Evolutionary conservation across 1,140 invertebrate species (phyloP), one percentile per base, ranked within the genome.

Genomic region (Drosophila persimilis): DNA sequence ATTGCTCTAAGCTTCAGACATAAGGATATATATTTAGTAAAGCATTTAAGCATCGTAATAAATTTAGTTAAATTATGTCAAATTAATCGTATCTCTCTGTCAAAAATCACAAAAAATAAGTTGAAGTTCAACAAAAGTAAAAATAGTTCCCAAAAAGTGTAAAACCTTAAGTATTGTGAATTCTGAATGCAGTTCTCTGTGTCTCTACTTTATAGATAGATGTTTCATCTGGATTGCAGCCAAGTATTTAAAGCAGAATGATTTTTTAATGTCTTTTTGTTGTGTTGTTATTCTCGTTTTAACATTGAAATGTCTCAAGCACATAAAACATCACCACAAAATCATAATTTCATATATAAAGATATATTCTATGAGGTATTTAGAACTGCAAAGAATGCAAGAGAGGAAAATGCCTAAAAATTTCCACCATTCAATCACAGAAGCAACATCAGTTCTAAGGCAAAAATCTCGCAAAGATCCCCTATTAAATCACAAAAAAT

Each of bases 301-400:
- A 71, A 22, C 65, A 70, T 71, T 71, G 67, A 71, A 60, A 70
- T 60, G 9, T 20, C 26, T 56, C 35, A 48, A 39, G 51, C 62
- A 50, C 39, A 69, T 41, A 26, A 66, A 45, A 52, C 63, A 46
- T 35, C 0, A n/a, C 9, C 29, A 45, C 11, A 20, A 53, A 53
- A 22, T 66, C 39, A 39, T 13, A 46, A 13, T 29, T 29, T 20
- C 8, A 54, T 9, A 41, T 13, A 39, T 5, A 39, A 4, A 39
- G 11, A 39, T 55, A 31, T 8, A 48, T 67, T 56, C 44, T 9
- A 39, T 9, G 7, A 7, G 29, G 8, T 3, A 0, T 7, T 6
- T 29, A 29, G 7, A 7, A 29, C 6, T 35, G 35, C 35, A 39
- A 8, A 11, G 31, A 11, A 35, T 11, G 3, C 1, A 39, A 39